Base-by-base conservation (phyloP, 2,888 invertebrate species). In the Cephus runcator region DNA sequence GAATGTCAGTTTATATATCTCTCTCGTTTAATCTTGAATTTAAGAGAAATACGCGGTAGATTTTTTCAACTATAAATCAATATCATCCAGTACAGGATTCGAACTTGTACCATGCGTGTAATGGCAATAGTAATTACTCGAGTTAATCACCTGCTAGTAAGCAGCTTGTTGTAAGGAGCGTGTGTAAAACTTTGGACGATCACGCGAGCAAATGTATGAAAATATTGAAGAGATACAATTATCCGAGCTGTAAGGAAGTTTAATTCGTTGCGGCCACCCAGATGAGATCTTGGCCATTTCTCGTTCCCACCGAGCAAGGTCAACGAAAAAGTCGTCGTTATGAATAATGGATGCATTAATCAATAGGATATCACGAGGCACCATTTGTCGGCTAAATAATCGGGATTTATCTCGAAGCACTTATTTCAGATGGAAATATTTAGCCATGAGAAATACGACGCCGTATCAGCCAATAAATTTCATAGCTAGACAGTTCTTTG, bases 261-360 rank as follows among this genome's bases (percentile, higher is more conserved):
- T 9, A 56, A 56, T 56, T 56, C 23, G 23, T 56, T 56, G 56
- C 56, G 23, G 56, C 56, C 56, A 56, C 23, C 56, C 56, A 56
- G 23, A 56, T 56, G 23, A 56, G 23, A 56, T 56, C 71, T 3
- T 34, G 71, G 71, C 34, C 31, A 71, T 71, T 71, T 34, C 71
- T 71, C 71, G 71, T 71, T 33, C 71, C 71, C 71, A 34, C 15
- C 71, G 71, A 34, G 34, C 33, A 71, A 71, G 71, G 71, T 34
- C 31, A 56, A 15, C 31, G 71, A 31, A 31, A 34, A 71, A 71
- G 12, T 9, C 71, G 31, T 33, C 23, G 71, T 71, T 33, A 71
- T 71, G 71, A 71, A 71, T 71, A 71, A 71, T 71, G 71, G 12
- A 71, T 71, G 71, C 31, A 71, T 69, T 69, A 69, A 69, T 69